These are phyloP conservation scores for Bergia sp. DNA, from an alignment of 92 coral and sea anemone genomes.

Conservation along the genomic window DNA sequence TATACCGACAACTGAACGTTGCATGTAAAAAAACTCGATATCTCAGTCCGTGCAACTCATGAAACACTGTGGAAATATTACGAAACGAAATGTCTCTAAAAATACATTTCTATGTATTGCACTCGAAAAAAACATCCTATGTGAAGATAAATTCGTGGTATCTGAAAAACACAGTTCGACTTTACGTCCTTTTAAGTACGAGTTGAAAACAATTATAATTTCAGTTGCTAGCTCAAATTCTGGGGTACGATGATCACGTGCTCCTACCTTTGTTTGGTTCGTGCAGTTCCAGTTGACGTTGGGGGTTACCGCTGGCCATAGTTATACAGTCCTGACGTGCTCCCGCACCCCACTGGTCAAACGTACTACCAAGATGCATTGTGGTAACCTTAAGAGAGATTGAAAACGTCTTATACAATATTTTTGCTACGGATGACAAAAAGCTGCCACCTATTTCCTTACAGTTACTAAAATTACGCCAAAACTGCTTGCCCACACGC, in stretches of 20 bases:
- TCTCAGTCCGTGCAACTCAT: no score
- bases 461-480: neutral
- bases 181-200: no score
- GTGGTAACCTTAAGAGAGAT: slow-evolving; percentile 80
- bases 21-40: no score
- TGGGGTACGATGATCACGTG: neutral
- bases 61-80: no score
- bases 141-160: no score
- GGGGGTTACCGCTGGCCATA: slow-evolving; percentile 22
- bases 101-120: no score
- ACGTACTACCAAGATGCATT: slow-evolving; percentile 77
- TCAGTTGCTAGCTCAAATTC: neutral
- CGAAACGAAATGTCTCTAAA: no score
- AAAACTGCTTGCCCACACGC: neutral
- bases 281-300: slow-evolving; percentile 22
- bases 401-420: neutral
- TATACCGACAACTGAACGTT: no score
- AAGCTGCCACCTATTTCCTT: neutral
- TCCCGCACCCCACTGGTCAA: slow-evolving; percentile 50
- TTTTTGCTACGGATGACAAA: neutral
- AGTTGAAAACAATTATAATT: no score
- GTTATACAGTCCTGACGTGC: slow-evolving; percentile 19
- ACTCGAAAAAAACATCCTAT: no score
- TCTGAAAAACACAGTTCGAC: neutral
- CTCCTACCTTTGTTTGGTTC: slow-evolving; percentile 12